Evolutionary conservation across 2,888 invertebrate species (phyloP).

Genomic region (Nomada ferruginata): DNA sequence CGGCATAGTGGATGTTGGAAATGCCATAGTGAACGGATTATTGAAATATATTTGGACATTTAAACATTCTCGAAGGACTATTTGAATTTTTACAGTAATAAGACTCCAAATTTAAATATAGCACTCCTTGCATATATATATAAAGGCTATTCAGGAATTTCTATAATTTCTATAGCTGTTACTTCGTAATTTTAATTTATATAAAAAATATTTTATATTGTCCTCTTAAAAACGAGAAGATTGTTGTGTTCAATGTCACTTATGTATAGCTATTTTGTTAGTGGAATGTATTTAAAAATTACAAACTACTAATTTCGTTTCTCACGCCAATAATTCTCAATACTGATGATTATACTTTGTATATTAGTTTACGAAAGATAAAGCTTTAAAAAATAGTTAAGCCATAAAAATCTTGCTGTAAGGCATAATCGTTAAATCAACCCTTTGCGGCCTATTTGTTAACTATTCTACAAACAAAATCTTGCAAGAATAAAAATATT

Average conservation of each 20-base stretch:
- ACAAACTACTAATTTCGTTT: slow-evolving; percentile 36
- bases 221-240: slow-evolving; percentile 38
- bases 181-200: slow-evolving; percentile 27
- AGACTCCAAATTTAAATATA: slow-evolving; percentile 14
- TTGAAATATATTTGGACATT: slow-evolving; percentile 32
- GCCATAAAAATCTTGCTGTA: slow-evolving; percentile 42
- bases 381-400: slow-evolving; percentile 50
- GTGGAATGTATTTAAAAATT: slow-evolving; percentile 48
- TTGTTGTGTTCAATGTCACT: slow-evolving; percentile 21
- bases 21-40: slow-evolving; percentile 5
- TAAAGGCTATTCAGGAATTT: slow-evolving; percentile 25
- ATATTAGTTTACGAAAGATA: slow-evolving; percentile 49
- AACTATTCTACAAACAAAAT: not conserved
- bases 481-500: not conserved
- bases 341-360: slow-evolving; percentile 34
- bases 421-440: slow-evolving; percentile 43
- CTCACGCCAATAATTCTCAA: slow-evolving; percentile 37
- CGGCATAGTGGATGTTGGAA: not conserved
- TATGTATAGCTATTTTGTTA: slow-evolving; percentile 28
- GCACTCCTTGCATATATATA: slow-evolving; percentile 9
- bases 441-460: slow-evolving; percentile 50
- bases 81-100: slow-evolving; percentile 10
- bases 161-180: slow-evolving; percentile 30
- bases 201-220: slow-evolving; percentile 45
- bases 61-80: slow-evolving; percentile 2